These are phyloP conservation scores for Cheirogaleus medius DNA, from an alignment of 2,113 vertebrate genomes.

Conservation along the genomic window DNA sequence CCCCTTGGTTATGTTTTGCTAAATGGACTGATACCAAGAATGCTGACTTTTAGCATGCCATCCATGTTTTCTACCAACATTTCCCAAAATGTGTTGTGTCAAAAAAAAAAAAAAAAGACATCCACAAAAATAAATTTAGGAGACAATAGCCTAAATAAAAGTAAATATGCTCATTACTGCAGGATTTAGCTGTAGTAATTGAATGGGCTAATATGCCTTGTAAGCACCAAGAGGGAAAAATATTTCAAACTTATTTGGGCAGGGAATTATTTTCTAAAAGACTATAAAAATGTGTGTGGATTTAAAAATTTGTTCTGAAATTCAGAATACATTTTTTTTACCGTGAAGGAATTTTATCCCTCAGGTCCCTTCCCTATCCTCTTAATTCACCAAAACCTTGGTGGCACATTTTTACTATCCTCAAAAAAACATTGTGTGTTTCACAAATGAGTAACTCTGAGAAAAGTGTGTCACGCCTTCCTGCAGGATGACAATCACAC, in stretches of 20 bases:
- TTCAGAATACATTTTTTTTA: not conserved
- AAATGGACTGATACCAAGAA: constrained; percentile 16
- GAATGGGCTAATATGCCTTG: not conserved
- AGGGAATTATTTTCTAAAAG: not conserved
- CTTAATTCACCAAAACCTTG: not conserved
- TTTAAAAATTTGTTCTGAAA: constrained; percentile 17
- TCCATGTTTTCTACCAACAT: not conserved
- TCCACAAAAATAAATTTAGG: not conserved
- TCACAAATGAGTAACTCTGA: not conserved
- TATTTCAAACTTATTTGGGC: not conserved
- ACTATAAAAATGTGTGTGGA: not conserved
- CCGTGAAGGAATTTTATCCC: not conserved
- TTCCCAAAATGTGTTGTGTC: constrained; percentile 14
- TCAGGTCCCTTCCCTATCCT: not conserved
- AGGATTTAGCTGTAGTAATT: not conserved
- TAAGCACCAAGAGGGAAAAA: not conserved
- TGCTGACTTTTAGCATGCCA: not conserved
- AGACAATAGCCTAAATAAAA: constrained; percentile 5
- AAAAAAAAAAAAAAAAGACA: not conserved
- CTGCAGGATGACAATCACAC: not conserved
- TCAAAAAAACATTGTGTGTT: not conserved
- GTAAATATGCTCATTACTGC: not conserved
- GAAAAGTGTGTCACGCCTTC: not conserved
- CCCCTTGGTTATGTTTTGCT: not conserved
- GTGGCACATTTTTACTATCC: not conserved